Base-by-base conservation (phyloP, 2,888 invertebrate species). In the Salticus scenicus region DNA sequence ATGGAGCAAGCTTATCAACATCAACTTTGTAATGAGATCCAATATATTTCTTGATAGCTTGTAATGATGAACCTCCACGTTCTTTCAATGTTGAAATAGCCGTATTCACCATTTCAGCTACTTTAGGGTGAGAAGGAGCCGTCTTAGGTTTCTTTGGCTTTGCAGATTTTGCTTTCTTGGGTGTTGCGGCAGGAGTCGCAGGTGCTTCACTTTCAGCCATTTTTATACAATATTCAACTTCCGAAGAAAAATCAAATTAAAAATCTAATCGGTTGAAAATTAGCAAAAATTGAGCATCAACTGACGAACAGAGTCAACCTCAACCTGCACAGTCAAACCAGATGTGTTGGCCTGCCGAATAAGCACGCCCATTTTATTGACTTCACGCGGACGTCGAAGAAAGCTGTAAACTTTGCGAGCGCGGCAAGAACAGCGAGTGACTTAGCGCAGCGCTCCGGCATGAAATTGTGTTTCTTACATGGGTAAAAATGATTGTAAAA, bases 31-130 rank as follows among this genome's bases (percentile, higher is more conserved):
- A 94, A 82, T 92, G 93, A 33, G 92, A 91, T 17, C 92, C 91
- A 67, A 94, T 92, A 90, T 93, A 94, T 89, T 94, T 94, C 90
- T 94, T 94, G 90, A 94, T 94, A 1, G 93, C 93, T 74, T 90
- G 90, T 5, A 91, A 88, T 0, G 94, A 94, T 0, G 94, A 94
- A 30, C 94, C 94, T 76, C 92, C 92, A 51, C 93, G 92, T 89
- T 91, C 91, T 78, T 90, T 90, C 76, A 91, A 83, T 8, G 83
- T 89, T 7, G 86, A 88, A 87, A 91, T 90, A 1, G 94, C 94
- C 41, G 91, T 91, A 88, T 92, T 93, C 0, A 94, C 94, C 94
- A 94, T 93, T 41, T 91, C 91, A 0, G 92, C 90, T 0, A 92
- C 92, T n/a, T 91, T 91, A 0, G 93, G 93, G 90, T 93, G 93